Percentiles rank a stretch among this genome's conserved stretches.
phyloP scores from a whole-genome alignment of 2,113 vertebrate species.

The sheep (Ovis aries) region DNA sequence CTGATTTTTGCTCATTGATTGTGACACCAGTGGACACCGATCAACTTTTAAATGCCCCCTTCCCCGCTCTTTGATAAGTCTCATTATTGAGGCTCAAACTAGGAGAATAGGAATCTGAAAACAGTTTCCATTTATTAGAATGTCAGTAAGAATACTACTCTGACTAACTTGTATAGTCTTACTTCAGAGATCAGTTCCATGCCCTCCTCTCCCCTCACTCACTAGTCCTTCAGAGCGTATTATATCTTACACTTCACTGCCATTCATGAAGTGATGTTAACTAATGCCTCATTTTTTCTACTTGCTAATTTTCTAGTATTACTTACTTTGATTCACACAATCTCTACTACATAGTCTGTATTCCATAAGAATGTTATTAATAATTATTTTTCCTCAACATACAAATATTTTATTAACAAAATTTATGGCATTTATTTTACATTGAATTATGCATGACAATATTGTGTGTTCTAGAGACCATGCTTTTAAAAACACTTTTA shows the following conservation, averaged over 20 bases:
- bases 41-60: not conserved
- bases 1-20: not conserved
- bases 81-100: constrained; percentile 72
- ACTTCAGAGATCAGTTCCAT: not conserved
- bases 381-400: too few species aligned
- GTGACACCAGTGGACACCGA: not conserved
- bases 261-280: not conserved
- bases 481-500: too few species aligned
- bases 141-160: not conserved
- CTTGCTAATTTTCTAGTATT: not conserved
- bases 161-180: not conserved
- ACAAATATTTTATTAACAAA: too few species aligned
- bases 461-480: too few species aligned
- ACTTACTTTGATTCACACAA: not conserved
- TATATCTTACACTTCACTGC: not conserved
- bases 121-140: not conserved
- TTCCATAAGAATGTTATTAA: not conserved
- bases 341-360: not conserved
- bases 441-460: too few species aligned
- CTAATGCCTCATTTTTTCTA: not conserved
- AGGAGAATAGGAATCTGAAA: constrained; percentile 82
- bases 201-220: not conserved
- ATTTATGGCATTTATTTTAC: too few species aligned
- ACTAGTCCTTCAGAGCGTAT: not conserved
- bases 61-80: constrained; percentile 10